Evolutionary conservation across 2,888 invertebrate genomes (phyloP).

Genomic region (Helleia helle): DNA sequence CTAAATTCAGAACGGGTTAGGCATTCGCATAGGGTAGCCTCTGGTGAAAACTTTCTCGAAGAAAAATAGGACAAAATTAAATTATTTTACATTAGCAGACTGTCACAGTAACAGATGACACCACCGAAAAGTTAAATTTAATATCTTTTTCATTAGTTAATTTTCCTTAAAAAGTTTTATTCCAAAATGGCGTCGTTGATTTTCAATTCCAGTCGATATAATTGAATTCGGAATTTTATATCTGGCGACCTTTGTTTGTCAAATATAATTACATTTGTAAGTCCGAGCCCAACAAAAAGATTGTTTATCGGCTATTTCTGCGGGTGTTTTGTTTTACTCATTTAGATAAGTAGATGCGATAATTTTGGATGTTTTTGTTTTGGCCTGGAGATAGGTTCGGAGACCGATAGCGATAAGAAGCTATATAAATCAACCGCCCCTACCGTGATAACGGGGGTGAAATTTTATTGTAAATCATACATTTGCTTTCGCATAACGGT

Average conservation of each 20-base stretch:
- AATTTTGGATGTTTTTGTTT: conserved; percentile 35
- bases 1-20: too few relatives aligned
- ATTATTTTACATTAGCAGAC: too few relatives aligned
- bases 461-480: conserved; percentile 60
- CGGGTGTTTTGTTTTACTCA: conserved; percentile 27
- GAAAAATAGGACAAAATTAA: too few relatives aligned
- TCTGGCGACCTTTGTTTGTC: too few relatives aligned
- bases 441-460: conserved; percentile 50
- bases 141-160: not conserved
- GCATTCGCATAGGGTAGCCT: too few relatives aligned
- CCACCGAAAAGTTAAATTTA: not conserved
- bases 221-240: too few relatives aligned
- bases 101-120: conserved; percentile 1
- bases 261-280: conserved; percentile 9
- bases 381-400: conserved; percentile 26
- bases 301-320: conserved; percentile 24
- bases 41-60: too few relatives aligned
- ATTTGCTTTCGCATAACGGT: conserved; percentile 47
- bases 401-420: conserved; percentile 31
- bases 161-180: not conserved
- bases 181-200: too few relatives aligned
- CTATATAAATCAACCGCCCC: conserved; percentile 62
- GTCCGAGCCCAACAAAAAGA: conserved; percentile 26
- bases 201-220: too few relatives aligned
- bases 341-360: conserved; percentile 33